Conservation (phyloP, 2,888 invertebrate genomes). For the Lepeophtheirus nordmannii region DNA sequence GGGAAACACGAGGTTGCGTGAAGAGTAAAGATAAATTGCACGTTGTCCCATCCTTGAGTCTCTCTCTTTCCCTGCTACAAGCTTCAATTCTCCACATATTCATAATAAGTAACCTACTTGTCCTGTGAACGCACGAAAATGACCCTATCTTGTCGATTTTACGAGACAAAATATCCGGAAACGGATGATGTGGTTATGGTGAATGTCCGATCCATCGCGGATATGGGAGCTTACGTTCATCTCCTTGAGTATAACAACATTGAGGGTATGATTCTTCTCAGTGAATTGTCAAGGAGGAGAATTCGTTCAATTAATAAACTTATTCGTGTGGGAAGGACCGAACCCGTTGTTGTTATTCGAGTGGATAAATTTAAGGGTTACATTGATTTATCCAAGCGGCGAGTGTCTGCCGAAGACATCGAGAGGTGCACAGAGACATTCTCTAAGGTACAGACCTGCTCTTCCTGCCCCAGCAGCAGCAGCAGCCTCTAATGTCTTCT, state of each 20-base stretch:
- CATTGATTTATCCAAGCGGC: conserved; percentile 95
- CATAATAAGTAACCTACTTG: no score
- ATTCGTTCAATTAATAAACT: conserved; percentile 98
- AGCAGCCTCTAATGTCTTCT: background rate
- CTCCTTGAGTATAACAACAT: conserved; percentile 95
- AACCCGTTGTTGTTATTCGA: conserved; percentile 96
- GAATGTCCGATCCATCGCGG: conserved; percentile 90
- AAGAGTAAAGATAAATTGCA: no score
- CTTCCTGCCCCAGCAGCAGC: background rate
- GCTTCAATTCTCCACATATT: no score
- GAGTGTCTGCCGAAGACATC: conserved; percentile 94
- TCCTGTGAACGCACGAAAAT: conserved; percentile 28
- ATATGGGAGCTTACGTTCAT: conserved; percentile 99
- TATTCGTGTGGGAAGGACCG: conserved; percentile 93
- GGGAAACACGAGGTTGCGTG: no score
- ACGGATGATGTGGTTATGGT: conserved; percentile 99
- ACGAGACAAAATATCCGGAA: conserved; percentile 91
- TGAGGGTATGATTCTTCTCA: conserved; percentile 96
- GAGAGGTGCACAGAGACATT: conserved; percentile 96
- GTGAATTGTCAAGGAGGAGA: conserved; percentile 91
- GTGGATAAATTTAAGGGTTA: conserved; percentile 99
- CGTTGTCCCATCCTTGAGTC: no score
- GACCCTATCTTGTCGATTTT: conserved; percentile 86
- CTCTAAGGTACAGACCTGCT: conserved; percentile 59
- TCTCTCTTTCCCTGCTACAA: no score